Percentiles rank a stretch among this genome's conserved stretches.
Conservation (phyloP, 2,888 invertebrate species). For the Heteromyza rotundicornis region DNA sequence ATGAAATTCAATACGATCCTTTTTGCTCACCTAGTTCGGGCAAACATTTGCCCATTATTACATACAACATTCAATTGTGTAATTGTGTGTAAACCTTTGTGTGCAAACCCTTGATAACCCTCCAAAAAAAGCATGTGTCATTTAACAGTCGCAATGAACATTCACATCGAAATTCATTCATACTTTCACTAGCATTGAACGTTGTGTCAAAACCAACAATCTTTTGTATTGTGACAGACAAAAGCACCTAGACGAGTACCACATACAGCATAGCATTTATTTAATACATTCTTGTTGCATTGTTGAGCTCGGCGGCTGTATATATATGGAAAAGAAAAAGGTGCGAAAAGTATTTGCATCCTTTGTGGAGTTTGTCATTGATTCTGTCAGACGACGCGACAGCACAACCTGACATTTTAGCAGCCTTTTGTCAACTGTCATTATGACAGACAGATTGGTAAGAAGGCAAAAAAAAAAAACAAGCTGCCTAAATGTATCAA, state of each 20-base stretch:
- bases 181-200: slow-evolving; percentile 9
- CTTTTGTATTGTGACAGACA: too few species aligned
- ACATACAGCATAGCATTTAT: too few species aligned
- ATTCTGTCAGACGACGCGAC: background rate
- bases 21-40: background rate
- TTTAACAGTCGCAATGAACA: background rate
- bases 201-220: too few species aligned
- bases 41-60: background rate
- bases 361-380: background rate
- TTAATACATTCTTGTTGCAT: slow-evolving; percentile 1
- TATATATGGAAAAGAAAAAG: slow-evolving; percentile 37
- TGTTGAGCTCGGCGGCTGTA: slow-evolving; percentile 16
- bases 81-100: slow-evolving; percentile 1
- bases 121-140: background rate
- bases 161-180: background rate
- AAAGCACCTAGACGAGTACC: too few species aligned
- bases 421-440: background rate
- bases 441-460: slow-evolving; percentile 8
- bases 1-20: background rate
- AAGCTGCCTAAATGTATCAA: background rate
- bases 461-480: too few species aligned
- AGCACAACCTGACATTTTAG: slow-evolving; percentile 20
- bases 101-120: background rate
- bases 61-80: background rate
- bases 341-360: slow-evolving; percentile 44